Evolutionary conservation across 2,888 invertebrate genomes (phyloP), one percentile per base, ranked within the genome.

Genomic region (Netelia fuscicornis): DNA sequence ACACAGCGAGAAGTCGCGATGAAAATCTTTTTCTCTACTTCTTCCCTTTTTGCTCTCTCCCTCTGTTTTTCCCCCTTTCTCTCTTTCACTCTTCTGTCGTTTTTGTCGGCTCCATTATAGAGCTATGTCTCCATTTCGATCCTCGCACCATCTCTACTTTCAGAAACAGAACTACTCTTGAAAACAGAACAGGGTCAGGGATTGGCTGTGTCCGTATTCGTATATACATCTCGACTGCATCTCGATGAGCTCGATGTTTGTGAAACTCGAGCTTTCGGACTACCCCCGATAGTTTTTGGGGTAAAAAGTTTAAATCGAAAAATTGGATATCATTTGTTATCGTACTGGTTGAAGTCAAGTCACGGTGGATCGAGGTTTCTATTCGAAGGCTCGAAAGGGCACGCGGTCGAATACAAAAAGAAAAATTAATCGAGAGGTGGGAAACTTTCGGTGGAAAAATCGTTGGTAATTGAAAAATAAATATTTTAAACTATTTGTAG

Each of bases 241-340:
- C 56, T 56, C 48, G 58, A 17, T 60, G 52, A 60, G 37, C 30
- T n/a, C 42, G 20, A 76, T 25, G 10, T 62, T 56, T 13, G 60
- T 37, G 17, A 37, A 64, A 70, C 56, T 79, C 62, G 37, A n/a
- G 56, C 44, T 70, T 68, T 48, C 44, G 30, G 2, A 17, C 17
- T 13, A 58, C 30, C 30, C 30, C 23, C 11, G 70, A 75, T 64
- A 75, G 74, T 75, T 70, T 30, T 58, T n/a, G 62, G 8, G 23
- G 20, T 20, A 1, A 64, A 64, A 75, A 75, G 58, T 76, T 83
- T 70, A 1, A 54, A 62, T 83, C 13, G 56, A 70, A 64, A 70
- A 64, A 56, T 56, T 30, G 8, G 42, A 44, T 60, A 71, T 70
- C 20, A 58, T 76, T 80, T 71, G 17, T 75, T 52, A 70, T 81